phyloP scores from a whole-genome alignment of 2,888 invertebrate species.

The Sipha maydis region DNA sequence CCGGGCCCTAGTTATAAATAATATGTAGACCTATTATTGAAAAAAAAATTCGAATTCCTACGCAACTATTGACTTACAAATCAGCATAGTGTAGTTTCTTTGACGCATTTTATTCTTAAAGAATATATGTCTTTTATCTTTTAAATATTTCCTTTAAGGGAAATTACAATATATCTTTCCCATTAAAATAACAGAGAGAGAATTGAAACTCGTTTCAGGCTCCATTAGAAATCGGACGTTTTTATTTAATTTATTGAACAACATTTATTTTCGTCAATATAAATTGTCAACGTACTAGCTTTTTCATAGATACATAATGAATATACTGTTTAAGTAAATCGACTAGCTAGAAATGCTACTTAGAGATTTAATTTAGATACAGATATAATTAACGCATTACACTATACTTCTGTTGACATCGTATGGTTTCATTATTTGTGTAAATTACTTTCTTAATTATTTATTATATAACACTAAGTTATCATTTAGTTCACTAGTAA shows the following conservation, averaged over 20 bases:
- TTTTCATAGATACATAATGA: background rate
- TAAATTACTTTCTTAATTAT: background rate
- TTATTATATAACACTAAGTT: background rate
- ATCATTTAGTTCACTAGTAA: background rate
- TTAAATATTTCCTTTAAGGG: constrained; percentile 38
- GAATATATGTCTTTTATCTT: constrained; percentile 13
- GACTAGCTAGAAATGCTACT: background rate
- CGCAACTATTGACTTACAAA: background rate
- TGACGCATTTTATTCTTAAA: background rate
- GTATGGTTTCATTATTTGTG: background rate
- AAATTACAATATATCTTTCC: constrained; percentile 3
- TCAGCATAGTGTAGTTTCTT: constrained; percentile 1
- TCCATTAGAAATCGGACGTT: constrained; percentile 21
- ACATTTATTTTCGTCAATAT: constrained; percentile 19
- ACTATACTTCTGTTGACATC: background rate
- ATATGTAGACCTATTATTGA: background rate
- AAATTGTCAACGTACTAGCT: background rate
- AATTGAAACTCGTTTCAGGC: constrained; percentile 15
- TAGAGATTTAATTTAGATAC: background rate
- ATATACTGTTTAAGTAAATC: background rate
- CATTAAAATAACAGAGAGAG: background rate
- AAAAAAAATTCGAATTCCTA: constrained; percentile 12
- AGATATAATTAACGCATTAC: background rate
- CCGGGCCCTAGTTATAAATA: too few relatives aligned
- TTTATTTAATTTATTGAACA: constrained; percentile 17